Conservation (phyloP, 2,888 invertebrate species). For the Parnassius mnemosyne region DNA sequence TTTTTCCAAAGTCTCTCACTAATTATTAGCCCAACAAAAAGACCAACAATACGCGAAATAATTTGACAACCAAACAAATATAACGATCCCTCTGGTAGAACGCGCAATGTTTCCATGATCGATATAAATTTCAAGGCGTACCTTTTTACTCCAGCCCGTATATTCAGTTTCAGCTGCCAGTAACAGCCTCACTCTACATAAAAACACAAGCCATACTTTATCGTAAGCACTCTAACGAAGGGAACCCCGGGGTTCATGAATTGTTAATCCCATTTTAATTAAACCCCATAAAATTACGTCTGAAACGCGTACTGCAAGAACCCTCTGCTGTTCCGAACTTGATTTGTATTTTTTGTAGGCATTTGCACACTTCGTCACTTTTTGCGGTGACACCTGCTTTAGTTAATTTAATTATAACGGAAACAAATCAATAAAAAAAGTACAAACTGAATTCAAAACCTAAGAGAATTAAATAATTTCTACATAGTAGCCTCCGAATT, state of each 20-base stretch:
- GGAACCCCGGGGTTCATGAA: slow-evolving; percentile 42
- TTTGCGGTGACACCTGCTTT: background rate
- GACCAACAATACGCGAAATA: background rate
- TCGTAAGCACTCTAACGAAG: slow-evolving; percentile 27
- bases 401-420: slow-evolving; percentile 1
- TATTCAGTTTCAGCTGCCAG: slow-evolving; percentile 15
- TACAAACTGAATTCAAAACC: too few species aligned
- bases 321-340: slow-evolving; percentile 7
- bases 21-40: background rate
- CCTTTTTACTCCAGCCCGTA: slow-evolving; percentile 3
- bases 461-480: too few species aligned
- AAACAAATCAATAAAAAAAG: too few species aligned
- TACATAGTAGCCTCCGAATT: too few species aligned
- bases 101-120: slow-evolving; percentile 8
- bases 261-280: slow-evolving; percentile 45
- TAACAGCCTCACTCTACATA: background rate
- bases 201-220: slow-evolving; percentile 19
- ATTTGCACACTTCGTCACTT: background rate
- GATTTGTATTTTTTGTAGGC: slow-evolving; percentile 5
- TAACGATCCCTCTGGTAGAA: slow-evolving; percentile 4
- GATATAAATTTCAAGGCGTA: slow-evolving; percentile 16
- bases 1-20: too few species aligned
- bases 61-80: slow-evolving; percentile 16
- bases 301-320: slow-evolving; percentile 28
- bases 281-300: slow-evolving; percentile 41